phyloP scores from a whole-genome alignment of 1,140 invertebrate genomes.

The Drosophila sp. region DNA sequence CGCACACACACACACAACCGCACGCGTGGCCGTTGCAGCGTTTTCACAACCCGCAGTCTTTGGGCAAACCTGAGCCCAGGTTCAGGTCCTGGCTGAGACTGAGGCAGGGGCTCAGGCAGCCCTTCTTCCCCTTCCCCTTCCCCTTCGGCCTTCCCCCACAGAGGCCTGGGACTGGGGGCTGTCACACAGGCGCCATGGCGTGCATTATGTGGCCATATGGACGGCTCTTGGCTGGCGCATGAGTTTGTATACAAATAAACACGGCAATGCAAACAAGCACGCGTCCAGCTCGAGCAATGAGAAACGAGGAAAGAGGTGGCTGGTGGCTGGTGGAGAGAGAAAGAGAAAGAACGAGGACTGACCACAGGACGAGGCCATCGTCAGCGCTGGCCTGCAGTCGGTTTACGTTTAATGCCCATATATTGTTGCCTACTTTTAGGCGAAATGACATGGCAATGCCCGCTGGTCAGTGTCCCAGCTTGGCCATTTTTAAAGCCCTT shows the following conservation, averaged over 20 bases:
- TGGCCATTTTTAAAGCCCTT: conserved; percentile 69
- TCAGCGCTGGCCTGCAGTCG: conserved; percentile 66
- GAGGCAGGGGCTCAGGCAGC: not conserved
- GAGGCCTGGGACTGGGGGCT: not conserved
- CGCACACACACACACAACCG: conserved; percentile 21
- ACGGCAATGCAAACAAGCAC: conserved; percentile 62
- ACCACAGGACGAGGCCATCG: conserved; percentile 30
- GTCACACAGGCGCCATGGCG: conserved; percentile 60
- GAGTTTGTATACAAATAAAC: conserved; percentile 79
- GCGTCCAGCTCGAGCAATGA: conserved; percentile 7
- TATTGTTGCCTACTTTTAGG: conserved; percentile 81
- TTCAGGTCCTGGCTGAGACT: not conserved
- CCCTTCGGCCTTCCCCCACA: not conserved
- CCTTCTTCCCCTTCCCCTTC: too few relatives aligned
- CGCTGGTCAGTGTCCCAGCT: conserved; percentile 27
- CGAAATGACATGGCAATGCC: conserved; percentile 37
- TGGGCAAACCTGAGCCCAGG: conserved; percentile 7
- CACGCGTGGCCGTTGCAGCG: conserved; percentile 47
- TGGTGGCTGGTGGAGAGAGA: too few relatives aligned
- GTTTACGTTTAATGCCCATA: conserved; percentile 81
- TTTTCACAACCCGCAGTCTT: conserved; percentile 31
- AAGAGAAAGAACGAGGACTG: not conserved
- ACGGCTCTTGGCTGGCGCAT: conserved; percentile 43
- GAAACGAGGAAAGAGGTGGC: not conserved
- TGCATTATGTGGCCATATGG: conserved; percentile 77